Conservation (phyloP, 2,797 vertebrate genomes). For the Muscicapa striata region DNA sequence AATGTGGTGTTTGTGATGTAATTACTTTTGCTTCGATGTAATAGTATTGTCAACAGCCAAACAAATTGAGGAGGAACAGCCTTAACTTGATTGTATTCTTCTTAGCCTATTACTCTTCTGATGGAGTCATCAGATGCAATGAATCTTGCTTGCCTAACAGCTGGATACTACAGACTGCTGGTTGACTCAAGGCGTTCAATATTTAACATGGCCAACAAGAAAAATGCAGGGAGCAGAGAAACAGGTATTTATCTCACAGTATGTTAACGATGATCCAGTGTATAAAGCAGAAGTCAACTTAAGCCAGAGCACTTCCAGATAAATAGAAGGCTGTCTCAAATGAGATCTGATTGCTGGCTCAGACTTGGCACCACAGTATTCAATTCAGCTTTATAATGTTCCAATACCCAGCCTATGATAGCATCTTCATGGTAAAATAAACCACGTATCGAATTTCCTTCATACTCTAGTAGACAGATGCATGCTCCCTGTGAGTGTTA, state of each 20-base stretch:
- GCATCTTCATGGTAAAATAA: not conserved
- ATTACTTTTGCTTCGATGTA: not conserved
- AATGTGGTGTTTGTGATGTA: not conserved
- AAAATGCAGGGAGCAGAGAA: constrained; percentile 79
- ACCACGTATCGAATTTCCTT: not conserved
- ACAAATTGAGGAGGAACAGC: not conserved
- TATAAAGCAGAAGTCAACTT: not conserved
- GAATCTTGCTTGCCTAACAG: constrained; percentile 98
- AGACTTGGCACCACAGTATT: not conserved
- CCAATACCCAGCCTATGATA: not conserved
- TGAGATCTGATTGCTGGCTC: not conserved
- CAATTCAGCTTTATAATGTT: not conserved
- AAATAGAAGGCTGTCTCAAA: not conserved
- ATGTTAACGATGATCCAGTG: not conserved
- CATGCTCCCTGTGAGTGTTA: not conserved
- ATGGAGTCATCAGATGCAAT: constrained; percentile 98
- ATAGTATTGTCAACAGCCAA: not conserved
- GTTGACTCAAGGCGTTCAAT: constrained; percentile 97
- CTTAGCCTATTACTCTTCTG: constrained; percentile 94
- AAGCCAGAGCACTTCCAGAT: not conserved
- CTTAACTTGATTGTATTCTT: constrained; percentile 70
- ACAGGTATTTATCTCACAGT: constrained; percentile 73
- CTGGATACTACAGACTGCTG: constrained; percentile 95
- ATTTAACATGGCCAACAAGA: constrained; percentile 96
- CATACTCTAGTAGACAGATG: not conserved